Base-by-base conservation (phyloP, 2,113 vertebrate species). In the Lepidothrix coronata region DNA sequence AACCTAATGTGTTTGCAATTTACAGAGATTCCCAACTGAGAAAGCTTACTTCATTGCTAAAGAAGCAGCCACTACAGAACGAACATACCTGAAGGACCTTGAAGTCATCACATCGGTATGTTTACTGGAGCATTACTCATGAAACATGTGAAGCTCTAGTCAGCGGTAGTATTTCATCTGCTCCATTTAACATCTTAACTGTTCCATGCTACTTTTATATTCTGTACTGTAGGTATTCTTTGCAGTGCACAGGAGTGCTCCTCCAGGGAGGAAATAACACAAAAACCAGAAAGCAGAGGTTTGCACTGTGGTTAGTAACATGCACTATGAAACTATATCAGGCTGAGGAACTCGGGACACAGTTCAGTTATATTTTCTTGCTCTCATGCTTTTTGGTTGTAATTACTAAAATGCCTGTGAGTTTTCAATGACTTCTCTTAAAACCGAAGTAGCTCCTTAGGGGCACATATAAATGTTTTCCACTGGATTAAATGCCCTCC, bases 41-140 rank as follows among this genome's bases (percentile, higher is more conserved):
- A 98, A 98, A 89, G 98, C 99, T 23, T 99, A 99, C 96, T 99
- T 99, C 97, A 99, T 99, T 25, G 98, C 99, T 92, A 99, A 99
- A 95, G 99, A 99, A 96, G 98, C 98, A 68, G 98, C 99, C 0
- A 99, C 99, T 74, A 99, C 99, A 2, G 99, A 99, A 81, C 97
- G 99, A 79, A 99, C 99, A 0, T 99, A 99, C 95, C 95, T 99
- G 97, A 99, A 99, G 98, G 99, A 99, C 89, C 98, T 99, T 46
- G 99, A 99, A 97, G 99, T 99, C 97, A 98, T 99, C 97, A 99
- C 99, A 10, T 98, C 98, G 98, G 99, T 99, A 98, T 95, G 97
- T 96, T 89, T 57, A 8, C 81, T 71, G 48, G 20, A n/a, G 31
- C 23, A 0, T 85, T 83, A 37, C 78, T 70, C 71, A 57, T 28